phyloP scores from a whole-genome alignment of 2,797 vertebrate genomes.

The Pogoniulus pusillus region DNA sequence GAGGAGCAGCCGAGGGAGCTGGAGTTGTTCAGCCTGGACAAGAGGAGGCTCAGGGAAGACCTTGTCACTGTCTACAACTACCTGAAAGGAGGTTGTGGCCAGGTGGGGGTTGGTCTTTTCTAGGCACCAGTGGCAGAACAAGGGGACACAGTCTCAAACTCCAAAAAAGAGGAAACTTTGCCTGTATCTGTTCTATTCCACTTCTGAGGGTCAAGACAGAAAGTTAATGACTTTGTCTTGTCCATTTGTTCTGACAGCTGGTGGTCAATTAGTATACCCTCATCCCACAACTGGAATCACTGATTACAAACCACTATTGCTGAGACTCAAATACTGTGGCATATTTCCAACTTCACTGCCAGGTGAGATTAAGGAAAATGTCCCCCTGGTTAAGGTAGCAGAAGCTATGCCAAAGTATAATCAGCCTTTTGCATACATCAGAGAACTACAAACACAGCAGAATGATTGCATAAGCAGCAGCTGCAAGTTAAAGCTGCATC shows the following conservation, averaged over 20 bases:
- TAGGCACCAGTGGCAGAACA: no score
- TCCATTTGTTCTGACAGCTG: conserved; percentile 63
- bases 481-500: conserved; percentile 55
- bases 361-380: conserved; percentile 65
- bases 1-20: no score
- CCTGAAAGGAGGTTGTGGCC: no score
- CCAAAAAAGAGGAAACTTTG: background rate
- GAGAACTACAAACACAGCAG: conserved; percentile 50
- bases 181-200: background rate
- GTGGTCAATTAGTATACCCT: conserved; percentile 58
- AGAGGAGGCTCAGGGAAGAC: no score
- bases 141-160: background rate
- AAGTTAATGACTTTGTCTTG: conserved; percentile 55
- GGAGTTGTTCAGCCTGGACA: no score
- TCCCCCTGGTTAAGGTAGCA: conserved; percentile 36
- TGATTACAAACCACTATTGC: conserved; percentile 51
- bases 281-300: conserved; percentile 26
- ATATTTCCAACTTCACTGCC: conserved; percentile 52
- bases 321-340: conserved; percentile 45
- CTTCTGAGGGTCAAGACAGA: conserved; percentile 44
- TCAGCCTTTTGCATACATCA: conserved; percentile 52
- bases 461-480: conserved; percentile 49
- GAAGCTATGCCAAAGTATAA: conserved; percentile 54
- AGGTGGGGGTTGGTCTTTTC: no score
- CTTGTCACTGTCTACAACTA: no score